Conservation (phyloP, 2,113 vertebrate genomes). For the Epinephelus moara region DNA sequence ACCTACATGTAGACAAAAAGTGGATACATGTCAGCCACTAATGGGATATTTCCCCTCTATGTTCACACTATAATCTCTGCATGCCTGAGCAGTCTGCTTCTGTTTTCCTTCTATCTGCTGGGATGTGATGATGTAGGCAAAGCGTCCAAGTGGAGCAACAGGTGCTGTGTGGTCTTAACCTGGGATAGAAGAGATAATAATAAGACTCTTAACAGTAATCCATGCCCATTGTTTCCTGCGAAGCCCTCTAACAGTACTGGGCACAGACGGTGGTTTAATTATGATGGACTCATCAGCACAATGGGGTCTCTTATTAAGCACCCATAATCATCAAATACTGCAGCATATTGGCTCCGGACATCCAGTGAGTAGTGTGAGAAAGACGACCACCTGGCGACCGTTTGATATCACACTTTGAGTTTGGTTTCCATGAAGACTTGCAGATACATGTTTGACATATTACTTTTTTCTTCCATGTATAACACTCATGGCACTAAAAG, state of each 20-base stretch:
- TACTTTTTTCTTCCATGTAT: background rate
- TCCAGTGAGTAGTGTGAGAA: background rate
- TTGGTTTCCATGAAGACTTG: constrained; percentile 3
- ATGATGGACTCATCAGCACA: constrained; percentile 52
- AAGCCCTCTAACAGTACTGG: constrained; percentile 27
- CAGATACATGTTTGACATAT: background rate
- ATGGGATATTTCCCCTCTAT: constrained; percentile 4
- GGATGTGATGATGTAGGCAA: constrained; percentile 67
- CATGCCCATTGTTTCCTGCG: constrained; percentile 57
- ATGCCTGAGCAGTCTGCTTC: background rate
- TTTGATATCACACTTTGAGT: background rate
- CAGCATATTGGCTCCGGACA: background rate
- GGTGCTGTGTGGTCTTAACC: constrained; percentile 66
- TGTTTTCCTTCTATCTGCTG: constrained; percentile 9
- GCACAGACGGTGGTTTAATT: constrained; percentile 47
- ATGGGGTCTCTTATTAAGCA: constrained; percentile 19
- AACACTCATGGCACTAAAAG: background rate
- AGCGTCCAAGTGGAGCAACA: constrained; percentile 65
- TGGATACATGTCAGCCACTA: background rate
- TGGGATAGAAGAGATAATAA: constrained; percentile 68
- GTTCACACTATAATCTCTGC: constrained; percentile 8
- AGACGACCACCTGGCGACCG: background rate
- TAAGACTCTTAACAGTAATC: constrained; percentile 79
- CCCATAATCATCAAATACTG: constrained; percentile 13
- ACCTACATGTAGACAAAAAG: background rate